Percentiles rank a stretch among this genome's conserved stretches.
These are phyloP conservation scores for Leptopilina myrica DNA, from an alignment of 2,888 invertebrate genomes.

Conservation along the genomic window DNA sequence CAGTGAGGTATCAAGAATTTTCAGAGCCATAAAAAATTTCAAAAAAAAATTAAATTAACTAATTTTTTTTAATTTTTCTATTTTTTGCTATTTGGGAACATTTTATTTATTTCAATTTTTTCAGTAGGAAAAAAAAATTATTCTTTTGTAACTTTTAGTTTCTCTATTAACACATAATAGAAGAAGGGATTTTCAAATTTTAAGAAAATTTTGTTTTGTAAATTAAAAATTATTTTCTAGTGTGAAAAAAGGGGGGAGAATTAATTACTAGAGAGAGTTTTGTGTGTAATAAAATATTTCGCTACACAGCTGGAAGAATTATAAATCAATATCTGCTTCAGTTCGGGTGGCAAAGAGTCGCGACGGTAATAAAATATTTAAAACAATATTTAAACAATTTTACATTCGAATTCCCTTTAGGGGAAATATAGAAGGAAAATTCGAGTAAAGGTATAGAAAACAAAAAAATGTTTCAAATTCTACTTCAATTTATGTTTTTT, in stretches of 20 bases:
- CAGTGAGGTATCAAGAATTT: constrained; percentile 7
- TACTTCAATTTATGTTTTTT: too few relatives aligned
- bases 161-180: too few relatives aligned
- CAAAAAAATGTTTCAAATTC: too few relatives aligned
- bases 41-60: not conserved
- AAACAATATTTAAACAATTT: not conserved
- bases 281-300: constrained; percentile 24
- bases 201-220: too few relatives aligned
- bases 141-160: too few relatives aligned
- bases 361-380: constrained; percentile 8
- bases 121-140: too few relatives aligned
- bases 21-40: not conserved
- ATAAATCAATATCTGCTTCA: constrained; percentile 29
- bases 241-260: not conserved
- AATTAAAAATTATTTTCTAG: too few relatives aligned
- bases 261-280: not conserved
- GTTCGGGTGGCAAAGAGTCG: constrained; percentile 24
- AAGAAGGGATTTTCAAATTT: too few relatives aligned
- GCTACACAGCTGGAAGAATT: constrained; percentile 13
- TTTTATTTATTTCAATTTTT: too few relatives aligned
- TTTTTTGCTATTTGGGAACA: too few relatives aligned
- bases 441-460: too few relatives aligned
- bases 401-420: not conserved
- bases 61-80: not conserved
- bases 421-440: too few relatives aligned